Evolutionary conservation across 2,797 vertebrate genomes (phyloP), one percentile per base, ranked within the genome.

Genomic region (Scolopax rusticola): DNA sequence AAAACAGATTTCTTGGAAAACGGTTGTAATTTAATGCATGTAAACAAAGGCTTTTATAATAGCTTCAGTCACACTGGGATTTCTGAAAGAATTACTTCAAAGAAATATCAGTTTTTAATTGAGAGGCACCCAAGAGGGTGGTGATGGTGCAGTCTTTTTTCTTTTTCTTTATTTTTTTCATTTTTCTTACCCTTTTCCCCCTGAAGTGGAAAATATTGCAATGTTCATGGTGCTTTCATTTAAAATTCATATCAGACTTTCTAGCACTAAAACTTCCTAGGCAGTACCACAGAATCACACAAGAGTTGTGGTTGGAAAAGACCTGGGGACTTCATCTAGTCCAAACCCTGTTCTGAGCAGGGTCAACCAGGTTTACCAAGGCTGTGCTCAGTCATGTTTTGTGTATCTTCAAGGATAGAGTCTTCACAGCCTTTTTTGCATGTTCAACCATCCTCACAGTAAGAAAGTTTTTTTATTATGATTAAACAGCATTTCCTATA

Each of bases 1-100:
- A 89, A 94, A 97, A 89, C 36, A 80, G 78, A 95, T 82, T 95
- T 94, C 48, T 94, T 97, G 94, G 93, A 95, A 96, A 96, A 94
- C 8, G 92, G 43, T 41, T 90, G 86, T 94, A 95, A 97, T 96
- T 89, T 63, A 93, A 93, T 88, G 76, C 87, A 87, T 54, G 57
- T 90, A 95, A 97, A 95, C 68, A 96, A 86, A 91, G 51, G 64
- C 50, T 95, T 96, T 95, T 87, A 59, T 90, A 97, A 82, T 59
- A 87, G 67, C 32, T 45, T 75, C 28, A 63, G 69, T 76, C 84
- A 86, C 69, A 47, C 17, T 82, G 87, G 75, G 79, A 93, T 75
- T 94, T 94, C 64, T 87, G 12, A 64, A 85, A 88, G 33, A 93
- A 90, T 87, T 82, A 45, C 47, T 81, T 93, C 59, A 95, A 96